Percentiles rank a stretch among this genome's conserved stretches.
phyloP scores from a whole-genome alignment of 2,888 invertebrate species.

The Candidula unifasciata region DNA sequence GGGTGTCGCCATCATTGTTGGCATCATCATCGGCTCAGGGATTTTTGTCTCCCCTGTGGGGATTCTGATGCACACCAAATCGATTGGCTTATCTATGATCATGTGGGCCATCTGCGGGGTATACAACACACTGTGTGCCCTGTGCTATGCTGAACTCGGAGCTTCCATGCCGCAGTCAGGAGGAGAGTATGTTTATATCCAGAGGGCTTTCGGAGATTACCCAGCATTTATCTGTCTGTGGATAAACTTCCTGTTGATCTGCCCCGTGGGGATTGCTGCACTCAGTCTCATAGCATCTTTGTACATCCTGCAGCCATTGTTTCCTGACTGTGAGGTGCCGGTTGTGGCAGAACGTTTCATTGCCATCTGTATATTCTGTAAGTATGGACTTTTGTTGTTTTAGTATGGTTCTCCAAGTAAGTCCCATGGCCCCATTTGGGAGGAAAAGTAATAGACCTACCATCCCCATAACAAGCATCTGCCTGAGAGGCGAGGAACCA shows the following conservation, averaged over 20 bases:
- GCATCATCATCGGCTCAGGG: constrained; percentile 95
- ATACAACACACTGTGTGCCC: constrained; percentile 86
- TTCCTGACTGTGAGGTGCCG: constrained; percentile 73
- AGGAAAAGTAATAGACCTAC: too few species aligned
- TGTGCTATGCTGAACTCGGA: constrained; percentile 94
- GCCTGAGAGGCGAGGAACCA: too few species aligned
- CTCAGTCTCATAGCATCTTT: constrained; percentile 74
- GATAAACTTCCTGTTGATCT: constrained; percentile 74
- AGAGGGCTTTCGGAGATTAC: constrained; percentile 74
- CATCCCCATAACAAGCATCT: too few species aligned
- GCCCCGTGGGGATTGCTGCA: constrained; percentile 75
- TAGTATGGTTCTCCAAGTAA: too few species aligned
- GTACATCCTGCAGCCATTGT: constrained; percentile 75
- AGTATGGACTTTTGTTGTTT: constrained; percentile 59
- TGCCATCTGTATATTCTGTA: constrained; percentile 72
- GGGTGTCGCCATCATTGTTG: constrained; percentile 94
- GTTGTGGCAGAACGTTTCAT: constrained; percentile 64
- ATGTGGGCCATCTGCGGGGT: constrained; percentile 93
- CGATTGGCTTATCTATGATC: constrained; percentile 85
- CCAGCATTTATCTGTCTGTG: constrained; percentile 76
- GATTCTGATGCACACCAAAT: constrained; percentile 88
- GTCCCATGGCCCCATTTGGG: too few species aligned
- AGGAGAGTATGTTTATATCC: constrained; percentile 80
- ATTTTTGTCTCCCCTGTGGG: constrained; percentile 96
- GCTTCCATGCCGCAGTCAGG: constrained; percentile 86